These are phyloP conservation scores for Theretra japonica DNA, from an alignment of 2,888 invertebrate genomes.

Conservation along the genomic window DNA sequence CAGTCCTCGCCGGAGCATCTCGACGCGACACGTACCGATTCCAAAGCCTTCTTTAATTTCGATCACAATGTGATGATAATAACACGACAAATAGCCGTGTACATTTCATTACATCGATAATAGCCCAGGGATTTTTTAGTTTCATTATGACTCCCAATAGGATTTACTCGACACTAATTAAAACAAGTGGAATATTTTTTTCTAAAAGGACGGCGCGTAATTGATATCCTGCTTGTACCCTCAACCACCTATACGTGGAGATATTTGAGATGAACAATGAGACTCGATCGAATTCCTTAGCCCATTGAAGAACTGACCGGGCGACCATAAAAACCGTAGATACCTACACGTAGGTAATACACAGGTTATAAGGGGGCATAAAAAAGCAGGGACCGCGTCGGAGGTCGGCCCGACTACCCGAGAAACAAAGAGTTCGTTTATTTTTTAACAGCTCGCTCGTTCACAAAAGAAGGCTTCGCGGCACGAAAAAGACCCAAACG, in stretches of 20 bases:
- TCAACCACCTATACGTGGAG: conserved; percentile 58
- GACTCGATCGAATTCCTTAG: conserved; percentile 83
- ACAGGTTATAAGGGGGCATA: conserved; percentile 84
- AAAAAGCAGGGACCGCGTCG: conserved; percentile 83
- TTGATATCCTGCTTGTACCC: conserved; percentile 62
- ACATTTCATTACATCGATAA: conserved; percentile 25
- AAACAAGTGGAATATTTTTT: conserved; percentile 52
- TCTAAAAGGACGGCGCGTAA: conserved; percentile 56
- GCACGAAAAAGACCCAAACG: conserved; percentile 82
- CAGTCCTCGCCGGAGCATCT: neutral
- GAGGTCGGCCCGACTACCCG: conserved; percentile 84
- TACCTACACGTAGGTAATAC: conserved; percentile 85
- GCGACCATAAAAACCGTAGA: conserved; percentile 83
- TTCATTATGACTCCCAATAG: conserved; percentile 49
- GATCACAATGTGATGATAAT: neutral
- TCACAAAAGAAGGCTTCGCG: conserved; percentile 82
- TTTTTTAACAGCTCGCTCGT: conserved; percentile 85
- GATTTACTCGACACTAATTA: conserved; percentile 53
- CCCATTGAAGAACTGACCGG: conserved; percentile 84
- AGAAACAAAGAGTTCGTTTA: conserved; percentile 85
- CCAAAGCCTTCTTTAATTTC: neutral
- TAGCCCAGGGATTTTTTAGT: conserved; percentile 36
- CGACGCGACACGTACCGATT: neutral
- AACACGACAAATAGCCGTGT: conserved; percentile 8
- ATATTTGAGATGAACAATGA: conserved; percentile 73